Evolutionary conservation across 2,888 invertebrate species (phyloP), one percentile per base, ranked within the genome.

Genomic region (Lamproptera curius): DNA sequence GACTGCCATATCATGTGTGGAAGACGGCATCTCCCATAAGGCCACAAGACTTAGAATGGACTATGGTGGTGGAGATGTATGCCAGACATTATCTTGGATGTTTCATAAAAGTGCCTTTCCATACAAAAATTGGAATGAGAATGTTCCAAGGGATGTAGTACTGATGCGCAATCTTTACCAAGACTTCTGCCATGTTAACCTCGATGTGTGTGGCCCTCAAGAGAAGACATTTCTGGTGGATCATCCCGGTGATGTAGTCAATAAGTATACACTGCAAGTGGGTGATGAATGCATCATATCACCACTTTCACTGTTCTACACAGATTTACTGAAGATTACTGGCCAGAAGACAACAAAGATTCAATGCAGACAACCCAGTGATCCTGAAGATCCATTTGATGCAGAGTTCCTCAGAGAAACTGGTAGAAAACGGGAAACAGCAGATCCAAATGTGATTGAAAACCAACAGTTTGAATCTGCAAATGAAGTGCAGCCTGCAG

Each of bases 211-310:
- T 68, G 97, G 97, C 0, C 94, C 96, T 0, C 93, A 95, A 67
- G 95, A 96, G 65, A 94, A 95, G 70, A 90, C 90, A 0, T 95
- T 96, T 62, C 77, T 91, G 11, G 91, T 95, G 10, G 92, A 92
- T 57, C 93, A 93, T 61, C 93, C 93, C 0, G 92, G 91, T 5
- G 90, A 91, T 61, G 86, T 91, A 1, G 80, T 92, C 0, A 90
- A 91, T 59, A 92, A 92, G 61, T 95, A 93, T 63, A 95, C 94
- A 0, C 84, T 96, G 26, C 87, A 93, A 89, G 92, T 95, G 3
- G 97, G 97, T 0, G 98, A 98, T 76, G 98, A 98, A 76, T 94
- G 96, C 63, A 92, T 98, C 17, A 93, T 98, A 53, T 97, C 97
- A 2, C 97, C 97, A 0, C 76, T 98, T 16, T 93, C 96, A 55